Evolutionary conservation across 92 coral and sea anemone genomes (phyloP).

Genomic region (Phymanthus crucifer): DNA sequence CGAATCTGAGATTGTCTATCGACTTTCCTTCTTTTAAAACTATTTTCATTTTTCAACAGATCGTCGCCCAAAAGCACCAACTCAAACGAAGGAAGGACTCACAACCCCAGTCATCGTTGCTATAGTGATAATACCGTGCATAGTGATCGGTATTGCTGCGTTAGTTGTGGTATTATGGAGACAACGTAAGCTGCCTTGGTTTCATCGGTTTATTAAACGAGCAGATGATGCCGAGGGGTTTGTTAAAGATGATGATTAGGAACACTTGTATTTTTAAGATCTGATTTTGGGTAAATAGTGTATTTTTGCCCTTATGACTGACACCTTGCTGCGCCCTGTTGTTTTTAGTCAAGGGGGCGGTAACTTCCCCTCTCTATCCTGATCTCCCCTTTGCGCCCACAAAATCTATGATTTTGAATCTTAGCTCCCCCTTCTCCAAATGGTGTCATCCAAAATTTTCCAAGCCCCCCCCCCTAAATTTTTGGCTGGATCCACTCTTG

Average conservation of each 20-base stretch:
- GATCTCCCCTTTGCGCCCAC: too few relatives aligned
- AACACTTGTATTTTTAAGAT: neutral
- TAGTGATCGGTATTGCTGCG: constrained; percentile 12
- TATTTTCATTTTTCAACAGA: neutral
- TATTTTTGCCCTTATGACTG: too few relatives aligned
- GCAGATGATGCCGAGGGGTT: neutral
- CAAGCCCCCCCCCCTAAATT: too few relatives aligned
- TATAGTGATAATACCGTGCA: constrained; percentile 21
- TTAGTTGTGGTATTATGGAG: constrained; percentile 4
- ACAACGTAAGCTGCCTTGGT: constrained; percentile 15
- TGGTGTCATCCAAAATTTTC: too few relatives aligned
- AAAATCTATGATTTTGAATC: too few relatives aligned
- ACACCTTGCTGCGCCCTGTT: too few relatives aligned
- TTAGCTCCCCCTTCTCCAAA: too few relatives aligned
- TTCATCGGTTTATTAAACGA: neutral
- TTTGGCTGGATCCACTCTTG: too few relatives aligned
- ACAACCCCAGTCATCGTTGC: constrained; percentile 19
- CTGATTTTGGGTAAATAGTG: too few relatives aligned
- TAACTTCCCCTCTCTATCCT: too few relatives aligned
- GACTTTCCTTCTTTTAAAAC: neutral
- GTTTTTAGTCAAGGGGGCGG: too few relatives aligned
- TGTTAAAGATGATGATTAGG: neutral
- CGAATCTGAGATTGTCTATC: too few relatives aligned
- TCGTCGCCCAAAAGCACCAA: neutral
- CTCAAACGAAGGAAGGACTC: neutral